These are phyloP conservation scores for Therioaphis trifolii DNA, from an alignment of 2,888 invertebrate genomes.

Conservation along the genomic window DNA sequence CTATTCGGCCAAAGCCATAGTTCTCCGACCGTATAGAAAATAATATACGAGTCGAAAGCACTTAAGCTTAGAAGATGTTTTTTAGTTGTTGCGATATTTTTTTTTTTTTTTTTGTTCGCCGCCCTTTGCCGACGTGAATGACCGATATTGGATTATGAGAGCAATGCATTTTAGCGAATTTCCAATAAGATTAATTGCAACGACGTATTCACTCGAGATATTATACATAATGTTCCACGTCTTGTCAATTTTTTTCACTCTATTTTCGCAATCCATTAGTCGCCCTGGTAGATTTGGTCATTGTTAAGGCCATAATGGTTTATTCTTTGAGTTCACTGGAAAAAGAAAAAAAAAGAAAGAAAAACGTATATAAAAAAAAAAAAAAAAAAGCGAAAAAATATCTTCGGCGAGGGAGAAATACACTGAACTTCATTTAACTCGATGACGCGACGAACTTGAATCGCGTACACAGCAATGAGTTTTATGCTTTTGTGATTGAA, in stretches of 20 bases:
- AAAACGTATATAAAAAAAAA: not conserved
- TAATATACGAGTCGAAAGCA: constrained; percentile 2
- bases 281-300: constrained; percentile 22
- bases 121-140: constrained; percentile 9
- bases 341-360: not conserved
- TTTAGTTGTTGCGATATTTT: constrained; percentile 14
- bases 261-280: constrained; percentile 51
- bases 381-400: not conserved
- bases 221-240: constrained; percentile 12
- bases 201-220: constrained; percentile 9
- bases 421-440: constrained; percentile 23
- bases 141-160: constrained; percentile 23
- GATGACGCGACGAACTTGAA: constrained; percentile 1
- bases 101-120: constrained; percentile 24
- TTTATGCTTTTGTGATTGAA: not conserved
- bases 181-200: constrained; percentile 55
- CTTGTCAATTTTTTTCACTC: constrained; percentile 47
- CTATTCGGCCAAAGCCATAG: not conserved
- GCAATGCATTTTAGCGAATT: constrained; percentile 28
- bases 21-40: not conserved
- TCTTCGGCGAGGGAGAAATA: not conserved
- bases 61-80: constrained; percentile 14
- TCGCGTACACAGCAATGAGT: not conserved
- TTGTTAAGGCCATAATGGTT: constrained; percentile 44
- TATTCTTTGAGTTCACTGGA: constrained; percentile 5